Evolutionary conservation across 2,113 vertebrate species (phyloP).

Genomic region (Carassius gibelio): DNA sequence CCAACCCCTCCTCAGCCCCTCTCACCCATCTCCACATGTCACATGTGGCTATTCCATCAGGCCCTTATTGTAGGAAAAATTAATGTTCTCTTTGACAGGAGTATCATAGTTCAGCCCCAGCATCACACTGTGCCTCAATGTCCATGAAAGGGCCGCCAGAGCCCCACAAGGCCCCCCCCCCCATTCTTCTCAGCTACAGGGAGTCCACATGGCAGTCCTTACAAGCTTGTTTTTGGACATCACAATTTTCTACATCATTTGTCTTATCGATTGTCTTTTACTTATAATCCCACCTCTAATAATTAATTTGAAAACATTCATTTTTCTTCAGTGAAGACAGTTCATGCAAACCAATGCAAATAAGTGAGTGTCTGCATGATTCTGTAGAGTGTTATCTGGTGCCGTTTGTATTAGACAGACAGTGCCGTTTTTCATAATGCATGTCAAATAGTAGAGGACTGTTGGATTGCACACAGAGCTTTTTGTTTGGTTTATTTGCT

Average conservation of each 20-base stretch:
- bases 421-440: background rate
- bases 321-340: background rate
- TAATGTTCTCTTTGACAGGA: slow-evolving; percentile 45
- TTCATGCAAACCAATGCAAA: slow-evolving; percentile 24
- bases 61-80: slow-evolving; percentile 59
- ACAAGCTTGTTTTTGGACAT: slow-evolving; percentile 50
- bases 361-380: background rate
- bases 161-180: slow-evolving; percentile 21
- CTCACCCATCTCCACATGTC: slow-evolving; percentile 53
- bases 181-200: slow-evolving; percentile 36
- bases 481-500: slow-evolving; percentile 44
- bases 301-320: slow-evolving; percentile 13
- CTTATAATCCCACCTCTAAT: background rate
- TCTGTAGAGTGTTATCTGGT: background rate
- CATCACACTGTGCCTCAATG: slow-evolving; percentile 54
- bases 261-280: slow-evolving; percentile 30
- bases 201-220: slow-evolving; percentile 38
- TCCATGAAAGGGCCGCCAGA: slow-evolving; percentile 32
- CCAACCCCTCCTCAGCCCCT: background rate
- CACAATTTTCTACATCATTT: slow-evolving; percentile 37
- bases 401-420: background rate
- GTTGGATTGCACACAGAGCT: slow-evolving; percentile 19
- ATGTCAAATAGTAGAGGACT: slow-evolving; percentile 12
- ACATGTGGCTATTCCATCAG: slow-evolving; percentile 67
- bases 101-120: slow-evolving; percentile 51